Evolutionary conservation across 2,113 vertebrate genomes (phyloP).

Genomic region (Tyrannus savana): DNA sequence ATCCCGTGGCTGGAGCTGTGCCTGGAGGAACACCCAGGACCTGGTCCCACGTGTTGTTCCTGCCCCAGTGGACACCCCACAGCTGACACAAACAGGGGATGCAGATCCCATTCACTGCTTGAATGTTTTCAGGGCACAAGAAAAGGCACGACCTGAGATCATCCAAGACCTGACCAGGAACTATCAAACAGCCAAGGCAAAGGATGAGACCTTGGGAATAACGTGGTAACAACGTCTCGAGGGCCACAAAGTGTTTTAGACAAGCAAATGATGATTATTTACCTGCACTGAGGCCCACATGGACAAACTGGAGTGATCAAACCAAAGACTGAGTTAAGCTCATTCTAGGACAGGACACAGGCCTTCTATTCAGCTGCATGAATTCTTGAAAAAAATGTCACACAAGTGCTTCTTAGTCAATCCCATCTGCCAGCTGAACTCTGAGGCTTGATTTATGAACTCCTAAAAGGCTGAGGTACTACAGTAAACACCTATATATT

Average conservation of each 20-base stretch:
- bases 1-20: fast-evolving
- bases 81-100: not conserved
- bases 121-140: not conserved
- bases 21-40: not conserved
- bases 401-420: not conserved
- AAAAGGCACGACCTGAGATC: not conserved
- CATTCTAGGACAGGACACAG: not conserved
- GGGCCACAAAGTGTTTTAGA: not conserved
- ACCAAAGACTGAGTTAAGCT: not conserved
- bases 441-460: not conserved
- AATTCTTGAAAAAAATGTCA: not conserved
- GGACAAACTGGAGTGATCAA: not conserved
- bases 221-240: fast-evolving
- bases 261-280: not conserved
- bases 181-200: not conserved
- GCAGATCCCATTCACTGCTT: not conserved
- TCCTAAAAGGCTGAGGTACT: not conserved
- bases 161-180: not conserved
- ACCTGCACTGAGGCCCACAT: not conserved
- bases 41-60: not conserved
- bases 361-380: not conserved
- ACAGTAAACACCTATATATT: not conserved
- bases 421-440: not conserved
- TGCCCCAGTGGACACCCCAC: not conserved
- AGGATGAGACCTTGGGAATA: not conserved